Evolutionary conservation across 2,113 vertebrate genomes (phyloP), one percentile per base, ranked within the genome.

Genomic region (Sigmodon hispidus): DNA sequence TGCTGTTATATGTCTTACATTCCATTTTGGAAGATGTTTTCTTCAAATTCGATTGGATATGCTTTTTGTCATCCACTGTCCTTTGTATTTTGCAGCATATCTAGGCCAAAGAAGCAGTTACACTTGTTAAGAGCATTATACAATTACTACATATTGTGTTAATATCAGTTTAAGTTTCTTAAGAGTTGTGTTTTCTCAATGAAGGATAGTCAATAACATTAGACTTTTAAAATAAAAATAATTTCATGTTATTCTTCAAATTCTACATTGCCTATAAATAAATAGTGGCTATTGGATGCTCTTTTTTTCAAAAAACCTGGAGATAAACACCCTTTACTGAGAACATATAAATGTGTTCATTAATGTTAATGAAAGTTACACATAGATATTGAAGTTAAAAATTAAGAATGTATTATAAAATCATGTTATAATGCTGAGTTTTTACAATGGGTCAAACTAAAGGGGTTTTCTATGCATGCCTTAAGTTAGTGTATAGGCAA

Each of bases 61-160:
- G 77, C 79, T 95, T 69, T 94, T 94, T 94, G 91, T 93, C 70
- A 92, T 76, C 50, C 84, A 93, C 95, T 93, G 31, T 80, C 72
- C 65, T 93, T 24, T 7, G 93, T 61, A 79, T 94, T 98, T 48
- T 59, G 48, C 88, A 88, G 81, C 48, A 36, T 83, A 69, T n/a
- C 70, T 94, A 94, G 93, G 45, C 73, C 91, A 91, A 92, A 91
- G 81, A 95, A 95, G 84, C 91, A 97, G 94, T 84, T 96, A 87
- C 69, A 55, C 34, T 80, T 80, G 80, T 61, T 17, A 36, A 77
- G 48, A 70, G 26, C 45, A 95, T 96, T 89, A 91, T 89, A 75
- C 63, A 61, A 96, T 94, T 96, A 50, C 95, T 96, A 89, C 84
- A 63, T 91, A 94, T 77, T 96, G 24, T 96, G 36, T 24, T 48